Conservation (phyloP, 2,797 vertebrate genomes). For the Vipera ursinii region DNA sequence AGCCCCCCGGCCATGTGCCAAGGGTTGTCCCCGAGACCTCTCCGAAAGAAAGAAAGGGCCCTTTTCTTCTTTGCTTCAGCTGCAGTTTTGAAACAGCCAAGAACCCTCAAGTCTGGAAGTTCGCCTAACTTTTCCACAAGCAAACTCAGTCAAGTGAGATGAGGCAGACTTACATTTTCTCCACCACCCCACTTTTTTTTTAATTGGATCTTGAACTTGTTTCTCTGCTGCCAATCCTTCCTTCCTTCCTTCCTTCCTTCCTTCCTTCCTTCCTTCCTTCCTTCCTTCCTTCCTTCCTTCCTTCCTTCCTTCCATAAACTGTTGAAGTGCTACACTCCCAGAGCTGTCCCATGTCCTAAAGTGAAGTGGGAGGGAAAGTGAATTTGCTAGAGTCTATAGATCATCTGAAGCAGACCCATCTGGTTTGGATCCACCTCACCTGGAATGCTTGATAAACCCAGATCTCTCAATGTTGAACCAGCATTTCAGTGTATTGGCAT, state of each 20-base stretch:
- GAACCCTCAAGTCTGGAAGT: background rate
- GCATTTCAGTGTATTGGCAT: background rate
- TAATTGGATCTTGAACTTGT: background rate
- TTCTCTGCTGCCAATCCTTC: background rate
- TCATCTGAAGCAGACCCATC: background rate
- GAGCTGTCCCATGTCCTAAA: background rate
- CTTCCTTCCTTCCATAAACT: background rate
- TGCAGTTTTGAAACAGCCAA: background rate
- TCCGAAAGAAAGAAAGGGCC: background rate
- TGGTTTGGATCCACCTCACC: no score
- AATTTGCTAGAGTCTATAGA: background rate
- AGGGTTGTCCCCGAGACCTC: background rate
- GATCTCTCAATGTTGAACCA: background rate
- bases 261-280: background rate
- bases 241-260: background rate
- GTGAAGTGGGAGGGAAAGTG: background rate
- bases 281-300: no score
- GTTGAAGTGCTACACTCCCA: background rate
- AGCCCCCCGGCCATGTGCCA: background rate
- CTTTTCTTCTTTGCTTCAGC: background rate
- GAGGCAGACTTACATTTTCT: background rate
- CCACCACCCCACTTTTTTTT: background rate
- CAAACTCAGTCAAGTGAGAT: background rate
- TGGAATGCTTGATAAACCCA: background rate
- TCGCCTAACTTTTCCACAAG: background rate